A percentile compares a stretch with the other conserved stretches of the same genome.
Evolutionary conservation across 2,113 vertebrate species (phyloP).

Genomic region (Salvelinus namaycush): DNA sequence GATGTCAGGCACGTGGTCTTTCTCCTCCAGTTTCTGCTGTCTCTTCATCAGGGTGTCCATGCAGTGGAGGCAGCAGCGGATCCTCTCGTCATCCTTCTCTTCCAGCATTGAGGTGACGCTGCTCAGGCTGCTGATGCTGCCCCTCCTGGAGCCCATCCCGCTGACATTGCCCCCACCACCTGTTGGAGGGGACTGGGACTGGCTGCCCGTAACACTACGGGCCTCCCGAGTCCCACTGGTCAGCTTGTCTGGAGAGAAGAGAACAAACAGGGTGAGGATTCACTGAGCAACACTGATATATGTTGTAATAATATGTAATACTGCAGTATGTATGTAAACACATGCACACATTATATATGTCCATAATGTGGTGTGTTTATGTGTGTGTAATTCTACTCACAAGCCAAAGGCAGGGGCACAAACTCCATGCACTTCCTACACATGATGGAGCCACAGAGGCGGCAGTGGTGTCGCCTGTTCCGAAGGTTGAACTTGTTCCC

Average conservation of each 20-base stretch:
- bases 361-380: neutral
- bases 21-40: conserved; percentile 92
- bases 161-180: conserved; percentile 16
- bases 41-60: conserved; percentile 87
- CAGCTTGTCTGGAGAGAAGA: conserved; percentile 80
- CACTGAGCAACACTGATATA: too few relatives aligned
- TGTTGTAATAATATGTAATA: too few relatives aligned
- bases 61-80: conserved; percentile 93
- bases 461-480: conserved; percentile 94
- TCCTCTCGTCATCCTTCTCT: conserved; percentile 91
- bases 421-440: conserved; percentile 93
- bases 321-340: neutral
- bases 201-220: conserved; percentile 80
- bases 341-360: neutral
- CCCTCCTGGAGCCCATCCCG: conserved; percentile 82
- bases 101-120: conserved; percentile 92
- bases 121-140: conserved; percentile 89
- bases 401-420: conserved; percentile 84
- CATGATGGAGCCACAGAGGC: conserved; percentile 97
- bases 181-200: conserved; percentile 56
- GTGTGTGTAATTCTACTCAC: conserved; percentile 69
- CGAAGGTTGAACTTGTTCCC: conserved; percentile 92
- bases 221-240: conserved; percentile 86
- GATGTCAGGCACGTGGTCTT: conserved; percentile 82
- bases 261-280: neutral